Percentiles rank a stretch among this genome's conserved stretches.
Conservation (phyloP, 2,888 invertebrate genomes). For the Hybos culiciformis region DNA sequence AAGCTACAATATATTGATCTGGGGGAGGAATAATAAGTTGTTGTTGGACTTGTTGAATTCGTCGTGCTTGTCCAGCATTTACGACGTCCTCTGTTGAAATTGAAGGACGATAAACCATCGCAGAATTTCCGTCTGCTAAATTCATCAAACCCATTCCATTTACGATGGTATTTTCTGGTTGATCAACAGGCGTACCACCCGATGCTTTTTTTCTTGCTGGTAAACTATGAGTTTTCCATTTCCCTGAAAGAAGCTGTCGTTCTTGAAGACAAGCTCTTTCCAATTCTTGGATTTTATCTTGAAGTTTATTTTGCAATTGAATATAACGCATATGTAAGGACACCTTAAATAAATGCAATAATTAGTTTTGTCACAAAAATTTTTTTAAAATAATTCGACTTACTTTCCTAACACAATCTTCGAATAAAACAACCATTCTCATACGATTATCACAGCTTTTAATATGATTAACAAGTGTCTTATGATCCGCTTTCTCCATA, state of each 20-base stretch:
- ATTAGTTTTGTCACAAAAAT: not conserved
- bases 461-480: constrained; percentile 82
- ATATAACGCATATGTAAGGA: constrained; percentile 88
- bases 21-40: constrained; percentile 38
- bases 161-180: constrained; percentile 32
- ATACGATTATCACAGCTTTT: constrained; percentile 78
- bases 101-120: constrained; percentile 58
- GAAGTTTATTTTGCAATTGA: constrained; percentile 69
- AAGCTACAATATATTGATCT: constrained; percentile 42
- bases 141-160: no score
- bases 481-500: constrained; percentile 90
- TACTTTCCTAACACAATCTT: constrained; percentile 90
- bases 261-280: constrained; percentile 70
- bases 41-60: constrained; percentile 29
- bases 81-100: constrained; percentile 70
- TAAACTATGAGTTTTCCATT: constrained; percentile 81
- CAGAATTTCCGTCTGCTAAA: constrained; percentile 21
- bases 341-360: constrained; percentile 31
- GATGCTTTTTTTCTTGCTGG: constrained; percentile 67
- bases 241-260: constrained; percentile 67
- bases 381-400: constrained; percentile 5
- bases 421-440: constrained; percentile 92
- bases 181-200: constrained; percentile 39
- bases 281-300: constrained; percentile 70
- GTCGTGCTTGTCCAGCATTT: constrained; percentile 17